These are phyloP conservation scores for Lordiphosa stackelbergi DNA, from an alignment of 1,140 invertebrate genomes.

Conservation along the genomic window DNA sequence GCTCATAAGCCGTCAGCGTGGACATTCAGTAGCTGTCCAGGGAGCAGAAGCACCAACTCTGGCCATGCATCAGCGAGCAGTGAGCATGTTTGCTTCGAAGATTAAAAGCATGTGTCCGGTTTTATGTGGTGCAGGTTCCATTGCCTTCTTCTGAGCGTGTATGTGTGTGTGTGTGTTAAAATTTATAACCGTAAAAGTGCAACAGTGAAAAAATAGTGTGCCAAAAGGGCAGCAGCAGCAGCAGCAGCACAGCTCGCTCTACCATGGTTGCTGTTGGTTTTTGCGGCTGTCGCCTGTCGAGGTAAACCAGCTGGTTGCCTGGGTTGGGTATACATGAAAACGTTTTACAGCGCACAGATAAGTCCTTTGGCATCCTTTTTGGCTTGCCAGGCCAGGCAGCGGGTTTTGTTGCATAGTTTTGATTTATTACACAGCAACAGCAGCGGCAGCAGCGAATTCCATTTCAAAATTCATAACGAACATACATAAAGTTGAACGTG, in stretches of 20 bases:
- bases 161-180: slow-evolving; percentile 37
- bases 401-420: slow-evolving; percentile 74
- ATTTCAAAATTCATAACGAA: slow-evolving; percentile 70
- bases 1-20: slow-evolving; percentile 35
- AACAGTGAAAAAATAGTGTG: slow-evolving; percentile 60
- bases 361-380: slow-evolving; percentile 70
- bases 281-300: slow-evolving; percentile 48
- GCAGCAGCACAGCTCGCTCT: not conserved
- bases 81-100: slow-evolving; percentile 73
- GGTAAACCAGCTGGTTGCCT: slow-evolving; percentile 54
- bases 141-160: not conserved
- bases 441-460: slow-evolving; percentile 61
- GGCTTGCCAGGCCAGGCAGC: slow-evolving; percentile 39
- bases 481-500: slow-evolving; percentile 40
- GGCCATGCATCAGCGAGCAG: slow-evolving; percentile 70
- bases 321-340: slow-evolving; percentile 21
- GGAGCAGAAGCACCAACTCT: slow-evolving; percentile 8
- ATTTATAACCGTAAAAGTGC: slow-evolving; percentile 74
- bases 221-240: slow-evolving; percentile 18
- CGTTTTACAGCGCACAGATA: slow-evolving; percentile 63
- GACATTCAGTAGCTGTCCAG: not conserved
- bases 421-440: slow-evolving; percentile 59
- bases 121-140: slow-evolving; percentile 45
- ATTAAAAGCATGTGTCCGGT: slow-evolving; percentile 76
- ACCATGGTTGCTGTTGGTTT: slow-evolving; percentile 31